Percentiles rank a stretch among this genome's conserved stretches.
Evolutionary conservation across 2,113 vertebrate genomes (phyloP).

Genomic region (Theristicus caerulescens): DNA sequence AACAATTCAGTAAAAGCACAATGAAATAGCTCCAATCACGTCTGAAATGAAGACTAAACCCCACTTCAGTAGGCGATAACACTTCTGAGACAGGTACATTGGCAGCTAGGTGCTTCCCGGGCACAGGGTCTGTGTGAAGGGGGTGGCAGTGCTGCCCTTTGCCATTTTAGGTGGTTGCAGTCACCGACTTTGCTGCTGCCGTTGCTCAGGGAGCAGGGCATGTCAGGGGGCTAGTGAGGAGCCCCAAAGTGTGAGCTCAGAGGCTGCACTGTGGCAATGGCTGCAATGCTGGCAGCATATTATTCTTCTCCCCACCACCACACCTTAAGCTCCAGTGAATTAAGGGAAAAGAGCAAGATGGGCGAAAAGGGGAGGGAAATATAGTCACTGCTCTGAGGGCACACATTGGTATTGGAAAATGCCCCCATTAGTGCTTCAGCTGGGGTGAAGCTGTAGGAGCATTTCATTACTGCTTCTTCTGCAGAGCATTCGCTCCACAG

Average conservation of each 20-base stretch:
- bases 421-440: accelerated
- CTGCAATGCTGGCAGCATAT: neutral
- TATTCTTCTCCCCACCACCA: neutral
- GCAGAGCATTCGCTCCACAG: neutral
- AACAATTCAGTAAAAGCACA: neutral
- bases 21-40: neutral
- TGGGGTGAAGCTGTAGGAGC: neutral
- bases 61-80: neutral
- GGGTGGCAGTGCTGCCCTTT: neutral
- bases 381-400: neutral
- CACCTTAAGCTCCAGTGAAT: neutral
- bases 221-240: accelerated
- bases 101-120: neutral
- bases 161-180: neutral
- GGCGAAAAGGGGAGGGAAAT: neutral
- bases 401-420: neutral
- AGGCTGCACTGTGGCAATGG: neutral
- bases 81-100: neutral
- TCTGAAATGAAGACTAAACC: neutral
- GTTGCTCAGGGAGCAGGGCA: neutral
- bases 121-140: neutral
- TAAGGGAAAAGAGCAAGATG: neutral
- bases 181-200: neutral
- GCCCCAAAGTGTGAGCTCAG: neutral
- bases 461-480: neutral